A percentile compares a stretch with the other conserved stretches of the same genome.
These are phyloP conservation scores for Phrynocephalus forsythii DNA, from an alignment of 2,797 vertebrate genomes.

Conservation along the genomic window DNA sequence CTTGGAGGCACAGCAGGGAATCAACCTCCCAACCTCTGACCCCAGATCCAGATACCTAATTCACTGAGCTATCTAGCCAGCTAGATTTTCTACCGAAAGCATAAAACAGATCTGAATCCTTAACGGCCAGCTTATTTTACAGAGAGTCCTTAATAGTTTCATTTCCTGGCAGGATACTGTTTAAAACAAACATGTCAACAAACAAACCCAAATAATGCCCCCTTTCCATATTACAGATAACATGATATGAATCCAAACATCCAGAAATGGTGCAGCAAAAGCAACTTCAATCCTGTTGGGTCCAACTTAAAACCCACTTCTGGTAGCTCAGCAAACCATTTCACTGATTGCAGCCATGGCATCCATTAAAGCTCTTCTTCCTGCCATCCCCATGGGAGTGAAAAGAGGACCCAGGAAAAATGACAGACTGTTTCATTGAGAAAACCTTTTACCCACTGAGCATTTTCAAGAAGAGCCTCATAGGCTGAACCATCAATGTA, in stretches of 20 bases:
- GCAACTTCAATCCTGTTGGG: not conserved
- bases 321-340: not conserved
- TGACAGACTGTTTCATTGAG: not conserved
- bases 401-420: not conserved
- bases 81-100: constrained; percentile 19
- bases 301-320: not conserved
- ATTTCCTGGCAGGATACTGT: too few relatives aligned
- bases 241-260: not conserved
- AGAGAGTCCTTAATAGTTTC: not conserved
- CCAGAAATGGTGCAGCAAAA: not conserved
- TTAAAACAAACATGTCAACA: not conserved
- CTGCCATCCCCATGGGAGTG: not conserved
- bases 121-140: not conserved
- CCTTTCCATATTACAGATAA: not conserved
- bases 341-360: not conserved
- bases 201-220: not conserved
- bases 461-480: not conserved
- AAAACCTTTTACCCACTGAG: not conserved
- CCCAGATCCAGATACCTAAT: too few relatives aligned
- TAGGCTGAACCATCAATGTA: too few relatives aligned
- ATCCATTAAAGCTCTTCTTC: not conserved
- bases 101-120: not conserved
- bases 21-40: too few relatives aligned
- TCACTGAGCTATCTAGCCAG: too few relatives aligned
- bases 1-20: too few relatives aligned